Base-by-base conservation (phyloP, 2,797 vertebrate genomes). In the Peromyscus melanophrys region DNA sequence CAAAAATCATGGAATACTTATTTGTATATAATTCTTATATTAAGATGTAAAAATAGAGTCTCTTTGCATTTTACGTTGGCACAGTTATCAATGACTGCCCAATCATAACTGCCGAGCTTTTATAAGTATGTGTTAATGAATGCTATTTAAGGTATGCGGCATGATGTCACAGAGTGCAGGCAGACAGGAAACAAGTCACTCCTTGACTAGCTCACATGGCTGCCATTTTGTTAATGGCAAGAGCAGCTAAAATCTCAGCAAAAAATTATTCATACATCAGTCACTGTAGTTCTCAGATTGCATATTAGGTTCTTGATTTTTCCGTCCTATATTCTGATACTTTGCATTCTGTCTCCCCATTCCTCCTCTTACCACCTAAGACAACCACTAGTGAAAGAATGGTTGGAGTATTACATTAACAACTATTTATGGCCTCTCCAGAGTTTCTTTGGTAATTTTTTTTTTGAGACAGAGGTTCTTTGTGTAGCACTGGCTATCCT, bases 361-460 rank as follows among this genome's bases (percentile, higher is more conserved):
- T 40, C 55, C 9, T 23, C 21, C 4, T 46, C 78, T 14, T 43
- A 9, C 8, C 0, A 37, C n/a, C 4, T n/a, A 82, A 29, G 37
- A 37, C 4, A 17, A 40, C 16, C 10, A 40, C 10, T 43, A 10
- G 14, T 59, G 81, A 46, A 80, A 43, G 86, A 96, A 88, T 55
- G 43, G 19, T 89, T 81, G 77, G 23, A 90, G 46, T 6, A 12
- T 29, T 77, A 12, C 31, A 25, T 29, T 91, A 52, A 27, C 75
- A 29, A 71, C 3, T 76, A 67, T 84, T 65, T 89, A 76, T 93
- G 37, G 94, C 1, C 11, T 80, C 40, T 57, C 25, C 76, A 71
- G 89, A 90, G 77, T 92, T 89, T 77, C 4, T 82, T 93, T 91
- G 63, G 43, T 81, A 57, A 80, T 63, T 63, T 19, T 59, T 21